A percentile compares a stretch with the other conserved stretches of the same genome.
Evolutionary conservation across 1,140 invertebrate species (phyloP).

Genomic region (Brachionus rotundiformis): DNA sequence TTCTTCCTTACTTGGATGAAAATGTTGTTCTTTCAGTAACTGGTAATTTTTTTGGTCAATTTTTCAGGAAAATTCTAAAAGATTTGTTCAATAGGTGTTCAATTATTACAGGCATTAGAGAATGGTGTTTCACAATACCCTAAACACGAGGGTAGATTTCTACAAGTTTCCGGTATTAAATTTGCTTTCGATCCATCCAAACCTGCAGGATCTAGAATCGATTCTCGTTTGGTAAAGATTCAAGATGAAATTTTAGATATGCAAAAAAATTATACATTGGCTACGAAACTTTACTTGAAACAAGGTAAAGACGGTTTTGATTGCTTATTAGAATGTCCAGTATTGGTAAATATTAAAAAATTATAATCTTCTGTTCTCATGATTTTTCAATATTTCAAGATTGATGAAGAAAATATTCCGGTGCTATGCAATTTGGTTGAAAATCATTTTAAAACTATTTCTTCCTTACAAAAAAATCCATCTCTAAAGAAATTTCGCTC

Average conservation of each 20-base stretch:
- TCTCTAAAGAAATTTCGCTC: background rate
- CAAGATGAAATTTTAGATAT: slow-evolving; percentile 47
- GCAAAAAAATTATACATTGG: background rate
- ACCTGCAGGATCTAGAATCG: slow-evolving; percentile 71
- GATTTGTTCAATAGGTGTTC: slow-evolving; percentile 56
- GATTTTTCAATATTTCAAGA: background rate
- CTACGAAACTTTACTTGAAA: slow-evolving; percentile 28
- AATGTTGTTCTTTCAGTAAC: slow-evolving; percentile 67
- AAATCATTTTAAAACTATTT: slow-evolving; percentile 49
- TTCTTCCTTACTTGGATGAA: slow-evolving; percentile 78
- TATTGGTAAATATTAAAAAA: slow-evolving; percentile 14
- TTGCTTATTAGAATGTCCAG: slow-evolving; percentile 17
- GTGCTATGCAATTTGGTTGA: slow-evolving; percentile 47
- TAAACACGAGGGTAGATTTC: slow-evolving; percentile 77
- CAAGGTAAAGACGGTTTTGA: slow-evolving; percentile 51
- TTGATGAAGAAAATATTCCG: slow-evolving; percentile 49
- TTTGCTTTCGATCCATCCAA: slow-evolving; percentile 81
- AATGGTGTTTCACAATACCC: slow-evolving; percentile 78
- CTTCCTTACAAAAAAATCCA: background rate
- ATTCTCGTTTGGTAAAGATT: slow-evolving; percentile 58
- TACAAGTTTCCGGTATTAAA: slow-evolving; percentile 74
- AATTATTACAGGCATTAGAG: slow-evolving; percentile 77
- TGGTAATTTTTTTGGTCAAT: background rate
- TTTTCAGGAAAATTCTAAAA: too few species aligned
- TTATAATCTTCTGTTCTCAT: background rate